Evolutionary conservation across 2,888 invertebrate genomes (phyloP).

Genomic region (Lochmaea crataegi): DNA sequence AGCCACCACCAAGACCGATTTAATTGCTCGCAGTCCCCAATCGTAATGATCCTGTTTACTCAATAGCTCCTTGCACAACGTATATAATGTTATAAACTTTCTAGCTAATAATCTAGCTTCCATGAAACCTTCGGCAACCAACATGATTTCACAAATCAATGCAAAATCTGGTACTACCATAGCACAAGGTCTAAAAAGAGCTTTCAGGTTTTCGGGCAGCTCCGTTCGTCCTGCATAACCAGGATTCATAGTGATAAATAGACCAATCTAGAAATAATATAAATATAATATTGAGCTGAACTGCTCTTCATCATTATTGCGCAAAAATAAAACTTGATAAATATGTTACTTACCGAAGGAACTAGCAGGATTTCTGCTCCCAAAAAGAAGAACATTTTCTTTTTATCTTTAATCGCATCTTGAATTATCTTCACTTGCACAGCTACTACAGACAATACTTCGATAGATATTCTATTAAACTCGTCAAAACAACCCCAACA

Average conservation of each 20-base stretch:
- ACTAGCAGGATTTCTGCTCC: constrained; percentile 83
- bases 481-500: constrained; percentile 98
- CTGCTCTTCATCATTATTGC: too few species aligned
- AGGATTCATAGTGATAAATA: constrained; percentile 97
- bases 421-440: constrained; percentile 90
- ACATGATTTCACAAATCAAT: constrained; percentile 96
- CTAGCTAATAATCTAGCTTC: constrained; percentile 90
- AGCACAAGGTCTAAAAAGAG: constrained; percentile 87
- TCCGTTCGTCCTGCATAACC: constrained; percentile 94
- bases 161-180: constrained; percentile 99
- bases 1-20: constrained; percentile 94
- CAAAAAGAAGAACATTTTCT: constrained; percentile 83
- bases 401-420: constrained; percentile 88
- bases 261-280: constrained; percentile 70
- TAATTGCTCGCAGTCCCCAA: constrained; percentile 95
- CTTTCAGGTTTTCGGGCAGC: constrained; percentile 84
- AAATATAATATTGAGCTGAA: not conserved
- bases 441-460: constrained; percentile 94
- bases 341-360: constrained; percentile 68
- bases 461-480: constrained; percentile 94
- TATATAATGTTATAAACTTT: constrained; percentile 94
- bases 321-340: not conserved
- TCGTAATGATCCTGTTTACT: constrained; percentile 98
- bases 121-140: constrained; percentile 87
- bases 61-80: constrained; percentile 87